phyloP scores from a whole-genome alignment of 2,113 vertebrate genomes.

The Sphyrna mokarran region DNA sequence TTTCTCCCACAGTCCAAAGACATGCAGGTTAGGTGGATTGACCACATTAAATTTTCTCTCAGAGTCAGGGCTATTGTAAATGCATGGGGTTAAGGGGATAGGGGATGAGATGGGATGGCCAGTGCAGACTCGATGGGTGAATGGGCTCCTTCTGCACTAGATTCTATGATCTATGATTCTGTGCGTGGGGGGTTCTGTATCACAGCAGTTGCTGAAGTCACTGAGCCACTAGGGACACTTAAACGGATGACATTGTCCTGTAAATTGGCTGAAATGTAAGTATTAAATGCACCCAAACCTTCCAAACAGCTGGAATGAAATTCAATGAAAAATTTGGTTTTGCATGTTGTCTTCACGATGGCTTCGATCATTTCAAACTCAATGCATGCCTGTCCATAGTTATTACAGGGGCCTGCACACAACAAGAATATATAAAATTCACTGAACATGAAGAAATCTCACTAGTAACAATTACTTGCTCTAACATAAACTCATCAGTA shows the following conservation, averaged over 20 bases:
- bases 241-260: not conserved
- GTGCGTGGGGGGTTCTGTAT: not conserved
- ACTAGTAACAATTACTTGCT: not conserved
- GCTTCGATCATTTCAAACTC: constrained; percentile 70
- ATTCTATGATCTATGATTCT: not conserved
- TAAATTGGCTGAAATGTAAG: not conserved
- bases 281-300: constrained; percentile 48
- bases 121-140: too few species aligned
- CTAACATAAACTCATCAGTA: not conserved
- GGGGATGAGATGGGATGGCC: too few species aligned
- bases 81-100: too few species aligned
- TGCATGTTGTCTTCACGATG: constrained; percentile 74
- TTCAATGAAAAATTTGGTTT: constrained; percentile 76
- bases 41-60: too few species aligned
- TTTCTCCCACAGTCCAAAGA: too few species aligned
- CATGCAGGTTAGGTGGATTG: too few species aligned
- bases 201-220: not conserved
- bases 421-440: not conserved
- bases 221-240: not conserved
- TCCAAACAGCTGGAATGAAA: constrained; percentile 73
- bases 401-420: constrained; percentile 48
- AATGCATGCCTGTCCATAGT: constrained; percentile 60
- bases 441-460: not conserved
- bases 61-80: too few species aligned
- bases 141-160: too few species aligned